Evolutionary conservation across 2,113 vertebrate genomes (phyloP).

Genomic region (Chloropsis hardwickii): DNA sequence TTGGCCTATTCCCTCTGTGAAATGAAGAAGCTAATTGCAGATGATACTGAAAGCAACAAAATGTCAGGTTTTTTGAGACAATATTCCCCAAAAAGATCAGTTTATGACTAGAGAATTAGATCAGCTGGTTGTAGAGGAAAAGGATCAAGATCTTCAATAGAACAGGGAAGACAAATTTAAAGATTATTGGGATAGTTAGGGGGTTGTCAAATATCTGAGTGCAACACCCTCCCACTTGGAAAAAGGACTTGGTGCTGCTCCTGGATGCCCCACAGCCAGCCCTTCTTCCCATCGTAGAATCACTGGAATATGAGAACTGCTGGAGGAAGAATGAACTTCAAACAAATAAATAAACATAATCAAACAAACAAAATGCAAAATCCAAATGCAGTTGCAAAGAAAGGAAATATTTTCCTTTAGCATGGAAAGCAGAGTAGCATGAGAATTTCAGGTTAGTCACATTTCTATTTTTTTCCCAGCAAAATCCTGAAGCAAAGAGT

Average conservation of each 20-base stretch:
- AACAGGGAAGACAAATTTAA: neutral
- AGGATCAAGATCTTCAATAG: neutral
- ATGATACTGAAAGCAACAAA: neutral
- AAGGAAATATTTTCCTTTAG: neutral
- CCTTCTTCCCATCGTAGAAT: neutral
- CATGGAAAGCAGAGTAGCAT: neutral
- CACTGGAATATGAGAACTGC: neutral
- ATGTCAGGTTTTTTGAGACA: neutral
- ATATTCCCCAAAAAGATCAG: neutral
- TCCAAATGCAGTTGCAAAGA: neutral
- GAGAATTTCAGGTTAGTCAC: neutral
- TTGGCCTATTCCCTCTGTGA: neutral
- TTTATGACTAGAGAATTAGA: neutral
- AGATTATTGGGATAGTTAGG: neutral
- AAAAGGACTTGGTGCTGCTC: neutral
- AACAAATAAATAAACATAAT: neutral
- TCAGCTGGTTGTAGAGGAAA: neutral
- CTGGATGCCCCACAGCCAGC: neutral
- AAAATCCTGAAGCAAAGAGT: neutral
- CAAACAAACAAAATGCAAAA: accelerated
- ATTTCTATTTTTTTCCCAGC: neutral
- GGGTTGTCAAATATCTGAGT: neutral
- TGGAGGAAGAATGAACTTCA: neutral
- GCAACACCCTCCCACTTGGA: accelerated
- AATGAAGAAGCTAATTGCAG: neutral